Percentiles rank a stretch among this genome's conserved stretches.
Evolutionary conservation across 1,140 invertebrate genomes (phyloP).

Genomic region (Archegozetes longisetosus): DNA sequence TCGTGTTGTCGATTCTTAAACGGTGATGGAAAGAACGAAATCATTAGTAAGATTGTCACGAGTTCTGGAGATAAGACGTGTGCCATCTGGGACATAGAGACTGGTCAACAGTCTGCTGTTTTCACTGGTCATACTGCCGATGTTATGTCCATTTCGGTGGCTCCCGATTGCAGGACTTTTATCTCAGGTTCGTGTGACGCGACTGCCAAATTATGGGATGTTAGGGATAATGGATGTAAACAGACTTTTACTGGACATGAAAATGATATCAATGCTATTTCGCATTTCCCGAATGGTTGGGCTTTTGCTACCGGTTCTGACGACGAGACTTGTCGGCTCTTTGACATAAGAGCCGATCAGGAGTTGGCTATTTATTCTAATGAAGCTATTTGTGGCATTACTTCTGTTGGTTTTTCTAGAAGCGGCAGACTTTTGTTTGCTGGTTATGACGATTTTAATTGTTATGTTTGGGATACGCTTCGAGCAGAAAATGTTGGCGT

Average conservation of each 20-base stretch:
- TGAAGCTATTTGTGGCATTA: constrained; percentile 97
- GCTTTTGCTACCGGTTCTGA: constrained; percentile 96
- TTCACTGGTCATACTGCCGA: constrained; percentile 96
- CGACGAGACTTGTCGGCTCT: constrained; percentile 91
- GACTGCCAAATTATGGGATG: constrained; percentile 86
- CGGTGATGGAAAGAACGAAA: too few species aligned
- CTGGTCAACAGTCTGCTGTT: constrained; percentile 88
- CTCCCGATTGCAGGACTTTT: constrained; percentile 89
- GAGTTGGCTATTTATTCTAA: constrained; percentile 94
- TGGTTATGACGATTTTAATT: constrained; percentile 97
- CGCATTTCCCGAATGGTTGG: constrained; percentile 89
- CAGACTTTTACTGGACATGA: constrained; percentile 97
- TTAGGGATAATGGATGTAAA: constrained; percentile 87
- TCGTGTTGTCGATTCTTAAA: constrained; percentile 96
- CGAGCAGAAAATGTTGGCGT: constrained; percentile 93
- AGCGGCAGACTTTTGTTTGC: constrained; percentile 84
- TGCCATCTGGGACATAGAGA: constrained; percentile 97
- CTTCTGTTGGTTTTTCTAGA: constrained; percentile 92
- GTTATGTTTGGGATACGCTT: constrained; percentile 97
- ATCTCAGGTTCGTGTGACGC: constrained; percentile 96
- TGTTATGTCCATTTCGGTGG: constrained; percentile 90
- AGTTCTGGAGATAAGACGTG: constrained; percentile 97
- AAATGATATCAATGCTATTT: constrained; percentile 95
- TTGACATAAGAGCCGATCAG: constrained; percentile 86
- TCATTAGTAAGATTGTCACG: constrained; percentile 97